Evolutionary conservation across 2,113 vertebrate species (phyloP), one percentile per base, ranked within the genome.

Genomic region (Gasterosteus nipponicus): DNA sequence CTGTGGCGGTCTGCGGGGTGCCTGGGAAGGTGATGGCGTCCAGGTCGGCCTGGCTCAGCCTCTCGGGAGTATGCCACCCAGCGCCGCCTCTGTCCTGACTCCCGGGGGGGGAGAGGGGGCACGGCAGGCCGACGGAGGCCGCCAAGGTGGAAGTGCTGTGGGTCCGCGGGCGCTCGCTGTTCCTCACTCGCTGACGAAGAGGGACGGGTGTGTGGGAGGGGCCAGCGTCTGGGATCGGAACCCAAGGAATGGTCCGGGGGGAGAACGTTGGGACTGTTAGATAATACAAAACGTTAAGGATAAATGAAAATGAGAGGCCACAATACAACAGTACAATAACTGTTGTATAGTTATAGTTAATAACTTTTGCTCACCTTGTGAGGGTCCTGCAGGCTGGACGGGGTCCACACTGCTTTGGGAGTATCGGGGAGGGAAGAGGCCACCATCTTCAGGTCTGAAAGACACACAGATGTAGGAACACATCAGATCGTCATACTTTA

Each of bases 71-170:
- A 4, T 72, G 80, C 91, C 90, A 93, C 54, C 88, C 87, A 0
- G 70, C 0, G 19, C 35, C 56, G 3, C 63, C 42, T 26, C 31
- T 8, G 3, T 75, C 77, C 53, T 35, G 66, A 11, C 56, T 5
- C 18, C 69, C 80, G 0, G 86, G 35, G 0, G 89, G 76, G 10
- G 89, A 86, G 71, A 94, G 87, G 5, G 93, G 91, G 66, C 85
- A 93, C 46, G 93, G 91, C 16, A 94, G 86, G 57, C 94, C 94
- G 0, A 94, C 93, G 1, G 94, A 95, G 19, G 94, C 93, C 0
- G 94, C 94, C 66, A 95, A 73, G 47, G 84, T 82, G 14, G 93
- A 89, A 47, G 91, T 73, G 59, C 89, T 93, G 26, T 80, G 78
- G 10, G 71, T 72, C 11, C 91, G 84, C 59, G 88, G 93, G 1